phyloP scores from a whole-genome alignment of 2,888 invertebrate species.

The Anthophora plumipes region DNA sequence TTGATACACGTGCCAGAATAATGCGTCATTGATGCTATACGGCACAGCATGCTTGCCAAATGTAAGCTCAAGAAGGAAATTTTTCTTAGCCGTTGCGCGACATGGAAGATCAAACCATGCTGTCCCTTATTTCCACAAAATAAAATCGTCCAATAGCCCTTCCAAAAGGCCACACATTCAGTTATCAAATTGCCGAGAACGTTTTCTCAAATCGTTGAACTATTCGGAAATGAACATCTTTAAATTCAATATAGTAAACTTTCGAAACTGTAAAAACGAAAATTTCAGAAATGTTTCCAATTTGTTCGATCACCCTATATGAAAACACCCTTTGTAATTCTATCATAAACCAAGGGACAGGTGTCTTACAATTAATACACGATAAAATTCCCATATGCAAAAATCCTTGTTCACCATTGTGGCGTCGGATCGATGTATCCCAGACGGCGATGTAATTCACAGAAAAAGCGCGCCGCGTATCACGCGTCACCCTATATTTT shows the following conservation, averaged over 20 bases:
- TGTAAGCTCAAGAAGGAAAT: conserved; percentile 10
- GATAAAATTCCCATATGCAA: background rate
- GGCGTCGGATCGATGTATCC: conserved; percentile 17
- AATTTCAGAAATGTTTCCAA: background rate
- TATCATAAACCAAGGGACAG: too few relatives aligned
- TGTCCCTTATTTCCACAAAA: background rate
- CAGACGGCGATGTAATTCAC: conserved; percentile 7
- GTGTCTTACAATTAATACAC: background rate
- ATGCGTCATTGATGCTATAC: conserved; percentile 35
- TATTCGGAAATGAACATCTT: background rate
- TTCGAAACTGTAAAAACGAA: background rate
- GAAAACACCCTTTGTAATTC: background rate
- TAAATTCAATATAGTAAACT: background rate
- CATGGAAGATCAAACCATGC: background rate
- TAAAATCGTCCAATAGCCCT: background rate
- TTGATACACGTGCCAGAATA: conserved; percentile 30
- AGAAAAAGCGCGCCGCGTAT: conserved; percentile 38
- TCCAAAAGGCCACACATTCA: too few relatives aligned
- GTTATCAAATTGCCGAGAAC: too few relatives aligned
- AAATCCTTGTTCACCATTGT: background rate
- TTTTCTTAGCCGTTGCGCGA: background rate
- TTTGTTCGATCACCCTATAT: background rate
- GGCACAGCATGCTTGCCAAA: conserved; percentile 5
- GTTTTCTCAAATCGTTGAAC: background rate
- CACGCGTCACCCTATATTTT: conserved; percentile 65